Percentiles rank a stretch among this genome's conserved stretches.
These are phyloP conservation scores for Diglossa cyanea DNA, from an alignment of 2,797 vertebrate genomes.

Conservation along the genomic window DNA sequence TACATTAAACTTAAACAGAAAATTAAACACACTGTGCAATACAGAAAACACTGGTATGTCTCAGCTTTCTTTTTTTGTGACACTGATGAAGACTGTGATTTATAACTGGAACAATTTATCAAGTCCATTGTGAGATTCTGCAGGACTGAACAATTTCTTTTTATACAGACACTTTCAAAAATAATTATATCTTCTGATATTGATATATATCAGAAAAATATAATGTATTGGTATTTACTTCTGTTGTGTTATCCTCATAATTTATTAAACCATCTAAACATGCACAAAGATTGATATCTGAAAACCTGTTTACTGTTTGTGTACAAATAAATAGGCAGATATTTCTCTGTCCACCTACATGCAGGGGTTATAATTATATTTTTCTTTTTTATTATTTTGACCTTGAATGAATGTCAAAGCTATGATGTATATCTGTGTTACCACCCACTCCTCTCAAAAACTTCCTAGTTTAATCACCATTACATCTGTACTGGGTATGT, in stretches of 20 bases:
- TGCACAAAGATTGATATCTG: neutral
- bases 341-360: conserved; percentile 6
- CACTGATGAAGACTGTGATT: neutral
- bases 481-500: neutral
- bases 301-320: neutral
- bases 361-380: neutral
- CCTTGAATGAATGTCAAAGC: neutral
- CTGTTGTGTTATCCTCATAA: neutral
- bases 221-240: neutral
- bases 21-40: neutral
- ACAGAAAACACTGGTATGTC: neutral
- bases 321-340: neutral
- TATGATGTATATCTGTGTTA: neutral
- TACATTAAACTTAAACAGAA: neutral
- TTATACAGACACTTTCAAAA: neutral
- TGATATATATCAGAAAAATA: neutral
- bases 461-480: neutral
- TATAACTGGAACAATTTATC: neutral
- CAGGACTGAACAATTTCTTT: neutral
- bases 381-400: neutral
- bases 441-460: neutral
- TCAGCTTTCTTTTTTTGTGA: neutral
- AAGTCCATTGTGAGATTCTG: neutral
- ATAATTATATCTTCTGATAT: neutral
- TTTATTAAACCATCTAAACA: neutral